phyloP scores from a whole-genome alignment of 2,797 vertebrate genomes.

The Eupleurogrammus muticus region DNA sequence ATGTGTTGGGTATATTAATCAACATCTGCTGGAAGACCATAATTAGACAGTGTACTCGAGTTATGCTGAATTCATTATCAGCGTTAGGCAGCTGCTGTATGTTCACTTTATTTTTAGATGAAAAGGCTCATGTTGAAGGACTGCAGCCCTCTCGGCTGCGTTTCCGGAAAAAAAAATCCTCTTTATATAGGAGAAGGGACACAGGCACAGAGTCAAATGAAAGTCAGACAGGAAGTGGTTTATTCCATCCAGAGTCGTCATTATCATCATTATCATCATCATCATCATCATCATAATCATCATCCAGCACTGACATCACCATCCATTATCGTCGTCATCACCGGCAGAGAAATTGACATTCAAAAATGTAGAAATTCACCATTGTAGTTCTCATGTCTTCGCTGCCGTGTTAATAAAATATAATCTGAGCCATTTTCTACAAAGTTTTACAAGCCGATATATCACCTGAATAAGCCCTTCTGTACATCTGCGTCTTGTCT shows the following conservation, averaged over 20 bases:
- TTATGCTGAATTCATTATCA: slow-evolving; percentile 63
- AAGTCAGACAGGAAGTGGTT: slow-evolving; percentile 80
- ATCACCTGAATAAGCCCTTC: slow-evolving; percentile 74
- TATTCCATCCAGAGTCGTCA: slow-evolving; percentile 69
- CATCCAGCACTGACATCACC: slow-evolving; percentile 26
- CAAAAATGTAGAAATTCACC: slow-evolving; percentile 68
- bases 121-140: slow-evolving; percentile 7
- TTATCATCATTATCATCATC: slow-evolving; percentile 12
- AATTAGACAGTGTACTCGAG: slow-evolving; percentile 48
- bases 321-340: slow-evolving; percentile 32
- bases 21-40: slow-evolving; percentile 55
- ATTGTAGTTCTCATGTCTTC: slow-evolving; percentile 44
- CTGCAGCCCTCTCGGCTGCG: not conserved
- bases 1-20: slow-evolving; percentile 61
- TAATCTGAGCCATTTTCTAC: slow-evolving; percentile 70
- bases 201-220: slow-evolving; percentile 45
- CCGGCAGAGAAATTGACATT: slow-evolving; percentile 66
- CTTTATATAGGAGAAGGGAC: slow-evolving; percentile 2
- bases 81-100: slow-evolving; percentile 49
- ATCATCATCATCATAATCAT: slow-evolving; percentile 30
- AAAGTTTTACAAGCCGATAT: slow-evolving; percentile 62
- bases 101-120: slow-evolving; percentile 59
- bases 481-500: slow-evolving; percentile 42
- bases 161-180: not conserved
- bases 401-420: slow-evolving; percentile 78